phyloP scores from a whole-genome alignment of 2,888 invertebrate genomes.

The Agrilus mali region DNA sequence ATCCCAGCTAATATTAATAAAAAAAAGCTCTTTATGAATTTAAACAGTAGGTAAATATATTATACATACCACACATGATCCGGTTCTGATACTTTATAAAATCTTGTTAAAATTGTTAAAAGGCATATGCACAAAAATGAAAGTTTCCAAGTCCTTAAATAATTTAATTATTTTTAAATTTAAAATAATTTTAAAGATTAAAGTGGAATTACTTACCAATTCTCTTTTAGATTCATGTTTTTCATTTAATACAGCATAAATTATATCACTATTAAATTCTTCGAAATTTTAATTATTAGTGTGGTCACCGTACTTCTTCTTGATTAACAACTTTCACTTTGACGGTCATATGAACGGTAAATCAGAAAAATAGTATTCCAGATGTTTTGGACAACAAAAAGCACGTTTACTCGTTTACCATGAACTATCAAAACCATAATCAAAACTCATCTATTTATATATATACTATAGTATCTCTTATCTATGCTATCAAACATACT shows the following conservation, averaged over 20 bases:
- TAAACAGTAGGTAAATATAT: slow-evolving; percentile 1
- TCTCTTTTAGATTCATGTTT: slow-evolving; percentile 1
- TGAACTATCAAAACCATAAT: too few relatives aligned
- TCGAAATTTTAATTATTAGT: too few relatives aligned
- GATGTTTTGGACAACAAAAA: too few relatives aligned
- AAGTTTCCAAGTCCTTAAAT: slow-evolving; percentile 46
- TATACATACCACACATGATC: slow-evolving; percentile 81
- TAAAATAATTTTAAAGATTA: slow-evolving; percentile 4
- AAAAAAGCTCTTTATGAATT: background rate
- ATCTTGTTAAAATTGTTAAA: slow-evolving; percentile 63
- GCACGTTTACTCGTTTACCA: too few relatives aligned
- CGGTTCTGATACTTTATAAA: slow-evolving; percentile 82
- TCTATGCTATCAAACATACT: too few relatives aligned
- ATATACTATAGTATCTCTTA: too few relatives aligned
- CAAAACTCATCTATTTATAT: too few relatives aligned
- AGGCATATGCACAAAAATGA: slow-evolving; percentile 50
- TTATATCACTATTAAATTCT: background rate
- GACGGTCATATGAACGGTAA: slow-evolving; percentile 4
- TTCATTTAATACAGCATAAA: background rate
- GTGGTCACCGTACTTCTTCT: too few relatives aligned
- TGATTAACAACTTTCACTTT: slow-evolving; percentile 4
- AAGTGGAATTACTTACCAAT: background rate
- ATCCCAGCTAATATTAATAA: slow-evolving; percentile 61
- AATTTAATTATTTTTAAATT: too few relatives aligned
- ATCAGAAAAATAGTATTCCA: slow-evolving; percentile 3